Base-by-base conservation (phyloP, 2,888 invertebrate genomes). In the Lydus trimaculatus region DNA sequence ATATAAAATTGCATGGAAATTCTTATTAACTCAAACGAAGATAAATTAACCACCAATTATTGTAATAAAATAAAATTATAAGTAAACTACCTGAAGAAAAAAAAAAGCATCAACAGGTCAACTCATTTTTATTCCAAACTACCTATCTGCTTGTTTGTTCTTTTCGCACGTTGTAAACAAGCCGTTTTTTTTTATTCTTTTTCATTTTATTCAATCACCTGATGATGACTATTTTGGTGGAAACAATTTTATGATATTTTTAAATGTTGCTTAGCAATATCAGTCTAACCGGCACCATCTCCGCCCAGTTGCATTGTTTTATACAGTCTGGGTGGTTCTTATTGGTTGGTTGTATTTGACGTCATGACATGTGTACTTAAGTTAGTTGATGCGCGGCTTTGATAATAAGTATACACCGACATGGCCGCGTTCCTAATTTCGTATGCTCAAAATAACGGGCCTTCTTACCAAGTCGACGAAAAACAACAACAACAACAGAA, bases 331-430 rank as follows among this genome's bases (percentile, higher is more conserved):
- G 68, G 64, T 58, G 70, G 39, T 66, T 62, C 63, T 61, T 69
- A 77, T 77, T 77, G 77, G 77, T 64, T 66, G 67, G 43, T 58
- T 17, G n/a, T n/a, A 2, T 25, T 65, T 69, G 71, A 75, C 73
- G 74, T 76, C 75, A 76, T 67, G 76, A 70, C 77, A 76, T 74
- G 71, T 76, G 75, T 77, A 76, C 77, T 77, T 74, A 75, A 67
- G 73, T 64, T 65, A 73, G 64, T 76, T 76, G 76, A 77, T 77
- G 70, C 72, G 72, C 77, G 72, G 73, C 67, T 69, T 70, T 69
- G 76, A 76, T 75, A 76, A 73, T 72, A 68, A 72, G 72, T 70
- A 66, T 67, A 43, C 43, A 43, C 66, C 70, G 71, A 70, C 71
- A 75, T 75, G 75, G 74, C 75, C 71, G 73, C 71, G 73, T 70